Conservation (phyloP, 2,888 invertebrate species). For the Brachynemurus nebulosus region DNA sequence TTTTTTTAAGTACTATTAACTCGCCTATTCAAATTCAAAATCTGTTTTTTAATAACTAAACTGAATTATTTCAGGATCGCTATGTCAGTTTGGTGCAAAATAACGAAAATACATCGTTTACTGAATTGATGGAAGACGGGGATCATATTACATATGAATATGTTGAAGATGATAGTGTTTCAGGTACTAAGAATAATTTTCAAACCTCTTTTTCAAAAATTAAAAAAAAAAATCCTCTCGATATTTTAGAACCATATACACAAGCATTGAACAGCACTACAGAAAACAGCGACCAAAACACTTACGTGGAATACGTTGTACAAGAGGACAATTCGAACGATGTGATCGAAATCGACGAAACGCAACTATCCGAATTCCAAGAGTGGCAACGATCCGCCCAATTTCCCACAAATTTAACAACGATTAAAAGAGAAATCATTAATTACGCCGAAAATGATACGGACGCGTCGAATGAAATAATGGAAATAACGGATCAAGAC, state of each 20-base stretch:
- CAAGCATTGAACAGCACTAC: background rate
- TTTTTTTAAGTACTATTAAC: too few relatives aligned
- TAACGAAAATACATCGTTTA: background rate
- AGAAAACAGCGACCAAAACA: background rate
- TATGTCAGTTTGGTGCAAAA: too few relatives aligned
- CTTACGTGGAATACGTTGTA: constrained; percentile 2
- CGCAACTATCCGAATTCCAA: constrained; percentile 4
- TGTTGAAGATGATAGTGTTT: background rate
- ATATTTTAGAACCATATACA: background rate
- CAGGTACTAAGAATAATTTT: too few relatives aligned
- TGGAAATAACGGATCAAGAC: background rate
- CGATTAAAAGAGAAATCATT: background rate
- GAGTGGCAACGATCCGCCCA: constrained; percentile 6
- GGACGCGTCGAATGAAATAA: background rate
- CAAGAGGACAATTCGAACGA: constrained; percentile 2
- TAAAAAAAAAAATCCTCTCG: too few relatives aligned
- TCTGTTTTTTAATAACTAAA: too few relatives aligned
- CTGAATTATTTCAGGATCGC: too few relatives aligned
- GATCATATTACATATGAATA: constrained; percentile 5
- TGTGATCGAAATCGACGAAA: constrained; percentile 8
- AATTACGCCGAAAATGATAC: background rate
- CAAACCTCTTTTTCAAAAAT: too few relatives aligned
- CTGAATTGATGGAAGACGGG: background rate
- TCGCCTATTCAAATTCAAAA: too few relatives aligned
- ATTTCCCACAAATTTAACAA: background rate